These are phyloP conservation scores for Bilobella aurantiaca DNA, from an alignment of 1,140 invertebrate species.

Conservation along the genomic window DNA sequence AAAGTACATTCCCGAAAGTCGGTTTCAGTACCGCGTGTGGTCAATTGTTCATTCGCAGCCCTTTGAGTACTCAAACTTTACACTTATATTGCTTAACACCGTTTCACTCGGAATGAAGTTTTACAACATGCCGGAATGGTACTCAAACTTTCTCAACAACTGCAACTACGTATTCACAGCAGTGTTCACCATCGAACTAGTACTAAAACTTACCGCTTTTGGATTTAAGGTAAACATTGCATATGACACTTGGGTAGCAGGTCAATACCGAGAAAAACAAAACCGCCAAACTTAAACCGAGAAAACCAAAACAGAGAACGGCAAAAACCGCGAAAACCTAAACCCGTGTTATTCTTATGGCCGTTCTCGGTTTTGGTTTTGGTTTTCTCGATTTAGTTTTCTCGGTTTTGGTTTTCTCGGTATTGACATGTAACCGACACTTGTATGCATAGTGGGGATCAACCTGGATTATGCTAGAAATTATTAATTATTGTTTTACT, in stretches of 20 bases:
- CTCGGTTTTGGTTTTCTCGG: too few species aligned
- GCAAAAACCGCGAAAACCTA: too few species aligned
- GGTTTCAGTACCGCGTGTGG: slow-evolving; percentile 98
- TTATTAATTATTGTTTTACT: too few species aligned
- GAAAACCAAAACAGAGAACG: too few species aligned
- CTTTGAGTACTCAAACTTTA: slow-evolving; percentile 98
- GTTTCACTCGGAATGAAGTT: slow-evolving; percentile 97
- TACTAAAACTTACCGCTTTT: slow-evolving; percentile 97
- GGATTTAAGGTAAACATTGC: slow-evolving; percentile 70
- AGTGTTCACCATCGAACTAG: slow-evolving; percentile 93
- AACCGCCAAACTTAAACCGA: too few species aligned
- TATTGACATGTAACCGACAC: too few species aligned
- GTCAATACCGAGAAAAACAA: too few species aligned
- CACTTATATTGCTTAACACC: slow-evolving; percentile 95
- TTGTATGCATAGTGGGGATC: too few species aligned
- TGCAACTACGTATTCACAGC: slow-evolving; percentile 96
- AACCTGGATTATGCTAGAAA: too few species aligned
- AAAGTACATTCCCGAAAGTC: slow-evolving; percentile 95
- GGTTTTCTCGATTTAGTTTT: too few species aligned
- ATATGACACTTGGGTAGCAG: not conserved
- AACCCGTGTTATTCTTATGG: too few species aligned
- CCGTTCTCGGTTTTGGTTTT: too few species aligned
- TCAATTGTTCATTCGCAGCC: slow-evolving; percentile 98
- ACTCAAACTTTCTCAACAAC: slow-evolving; percentile 77
- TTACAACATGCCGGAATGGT: slow-evolving; percentile 70